Evolutionary conservation across 2,113 vertebrate genomes (phyloP), one percentile per base, ranked within the genome.

Genomic region (Pachyramphus minor): DNA sequence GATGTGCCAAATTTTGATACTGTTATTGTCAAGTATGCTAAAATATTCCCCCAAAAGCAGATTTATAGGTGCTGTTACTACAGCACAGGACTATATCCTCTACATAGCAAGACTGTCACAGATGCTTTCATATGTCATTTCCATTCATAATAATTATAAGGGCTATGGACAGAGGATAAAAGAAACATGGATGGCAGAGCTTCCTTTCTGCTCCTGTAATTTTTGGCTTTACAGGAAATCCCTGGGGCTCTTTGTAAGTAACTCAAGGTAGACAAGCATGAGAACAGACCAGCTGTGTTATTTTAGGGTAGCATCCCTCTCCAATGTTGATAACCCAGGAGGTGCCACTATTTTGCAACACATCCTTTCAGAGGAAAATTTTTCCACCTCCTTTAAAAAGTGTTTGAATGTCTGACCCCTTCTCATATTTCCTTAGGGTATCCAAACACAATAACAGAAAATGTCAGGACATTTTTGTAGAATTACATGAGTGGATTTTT

Each of bases 271-370:
- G 7, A 66, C 17, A 56, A 92, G 3, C 14, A 3, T 49, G 24
- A n/a, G 59, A 76, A 11, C 11, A 49, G 31, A 79, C 0, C 11
- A 42, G 10, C 12, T 68, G 14, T 4, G 1, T 44, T 64, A 10
- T 37, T 88, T 63, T 33, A 39, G 33, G 10, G 3, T 28, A 50
- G 5, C 39, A 30, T 6, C 19, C n/a, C 73, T 44, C 56, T 44
- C 11, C 37, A 47, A 1, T 16, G 5, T 37, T 28, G 15, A 17
- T 23, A 73, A 14, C 17, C 21, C 0, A 0, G 8, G 10, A 74
- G 8, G 4, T 45, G 16, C n/a, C 42, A 62, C 25, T 71, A 37
- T 53, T 82, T 84, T 71, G 7, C 18, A 24, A 33, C 37, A 1
- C 1, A 5, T 14, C 18, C 53, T 55, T 73, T 31, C 14, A 12